Percentiles rank a stretch among this genome's conserved stretches.
Conservation (phyloP, 2,888 invertebrate species). For the Autographa gamma region DNA sequence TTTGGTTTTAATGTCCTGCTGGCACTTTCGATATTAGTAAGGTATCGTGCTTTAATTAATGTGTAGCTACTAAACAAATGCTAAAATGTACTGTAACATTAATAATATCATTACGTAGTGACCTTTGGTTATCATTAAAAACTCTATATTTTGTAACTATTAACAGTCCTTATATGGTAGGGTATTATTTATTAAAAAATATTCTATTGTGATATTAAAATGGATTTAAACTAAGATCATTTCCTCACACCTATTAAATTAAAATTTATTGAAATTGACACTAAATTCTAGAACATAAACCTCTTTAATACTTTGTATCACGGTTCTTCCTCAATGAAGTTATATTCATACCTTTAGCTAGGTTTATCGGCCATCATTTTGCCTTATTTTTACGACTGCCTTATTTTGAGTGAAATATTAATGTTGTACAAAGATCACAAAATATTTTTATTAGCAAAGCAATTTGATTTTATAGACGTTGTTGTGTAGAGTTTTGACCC, state of each 20-base stretch:
- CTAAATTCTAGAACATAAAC: constrained; percentile 23
- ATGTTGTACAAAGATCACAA: constrained; percentile 18
- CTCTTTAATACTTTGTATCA: constrained; percentile 19
- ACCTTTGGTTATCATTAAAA: too few species aligned
- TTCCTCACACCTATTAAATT: constrained; percentile 28
- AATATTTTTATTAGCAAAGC: constrained; percentile 28
- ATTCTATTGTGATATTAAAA: constrained; percentile 17
- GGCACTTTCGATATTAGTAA: too few species aligned
- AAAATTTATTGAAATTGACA: constrained; percentile 40
- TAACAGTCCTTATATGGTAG: not conserved
- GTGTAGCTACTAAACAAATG: too few species aligned
- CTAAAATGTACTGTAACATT: too few species aligned
- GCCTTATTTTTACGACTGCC: constrained; percentile 41
- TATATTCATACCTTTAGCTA: constrained; percentile 31
- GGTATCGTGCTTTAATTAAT: too few species aligned
- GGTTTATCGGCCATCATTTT: constrained; percentile 36
- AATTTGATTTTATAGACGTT: constrained; percentile 32
- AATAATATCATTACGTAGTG: too few species aligned
- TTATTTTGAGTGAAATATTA: constrained; percentile 36
- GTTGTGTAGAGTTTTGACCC: constrained; percentile 9
- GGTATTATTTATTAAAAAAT: not conserved
- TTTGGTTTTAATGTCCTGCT: too few species aligned
- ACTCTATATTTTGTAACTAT: not conserved
- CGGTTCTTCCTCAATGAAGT: constrained; percentile 25
- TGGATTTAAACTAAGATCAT: constrained; percentile 20